Base-by-base conservation (phyloP, 2,797 vertebrate species). In the Heliangelus exortis region DNA sequence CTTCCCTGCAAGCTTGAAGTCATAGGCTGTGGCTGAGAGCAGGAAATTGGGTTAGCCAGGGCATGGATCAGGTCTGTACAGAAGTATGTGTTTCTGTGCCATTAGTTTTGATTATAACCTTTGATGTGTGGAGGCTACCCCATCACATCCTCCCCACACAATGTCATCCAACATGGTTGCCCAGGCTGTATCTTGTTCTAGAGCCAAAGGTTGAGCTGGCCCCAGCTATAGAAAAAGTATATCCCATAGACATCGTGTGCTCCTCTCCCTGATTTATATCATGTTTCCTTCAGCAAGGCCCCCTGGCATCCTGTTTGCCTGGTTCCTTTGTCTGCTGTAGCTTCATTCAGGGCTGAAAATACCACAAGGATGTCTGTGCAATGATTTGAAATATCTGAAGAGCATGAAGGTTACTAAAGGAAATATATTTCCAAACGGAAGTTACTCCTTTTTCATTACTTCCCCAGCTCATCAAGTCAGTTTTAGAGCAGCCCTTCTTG, bases 291-390 rank as follows among this genome's bases (percentile, higher is more conserved):
- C 34, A 89, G 61, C 57, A 68, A 66, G 76, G 62, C 73, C 95
- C 3, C 1, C 69, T 96, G 84, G 63, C 84, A 92, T 95, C 87
- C 92, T 93, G 75, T 95, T 91, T 86, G 31, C 92, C 79, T 81
- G 54, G 65, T 92, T 96, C 65, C 23, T 95, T 95, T 95, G 76
- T 79, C 85, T 75, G 58, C 55, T 74, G 72, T 43, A 78, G 36
- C 79, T 95, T 95, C 81, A 36, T 87, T 94, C 87, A 72, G 82
- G 12, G 69, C 66, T 85, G 91, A 87, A 93, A 94, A 96, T 87
- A 87, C 72, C 62, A 28, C 47, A 29, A 87, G 65, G 61, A 79
- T 91, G 79, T 93, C 87, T 89, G 50, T 65, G 25, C 66, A 58
- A 25, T 54, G 33, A 74, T 29, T 34, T 15, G 58, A 33, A 20